A percentile compares a stretch with the other conserved stretches of the same genome.
Evolutionary conservation across 2,797 vertebrate species (phyloP).

Genomic region (Antrozous pallidus): DNA sequence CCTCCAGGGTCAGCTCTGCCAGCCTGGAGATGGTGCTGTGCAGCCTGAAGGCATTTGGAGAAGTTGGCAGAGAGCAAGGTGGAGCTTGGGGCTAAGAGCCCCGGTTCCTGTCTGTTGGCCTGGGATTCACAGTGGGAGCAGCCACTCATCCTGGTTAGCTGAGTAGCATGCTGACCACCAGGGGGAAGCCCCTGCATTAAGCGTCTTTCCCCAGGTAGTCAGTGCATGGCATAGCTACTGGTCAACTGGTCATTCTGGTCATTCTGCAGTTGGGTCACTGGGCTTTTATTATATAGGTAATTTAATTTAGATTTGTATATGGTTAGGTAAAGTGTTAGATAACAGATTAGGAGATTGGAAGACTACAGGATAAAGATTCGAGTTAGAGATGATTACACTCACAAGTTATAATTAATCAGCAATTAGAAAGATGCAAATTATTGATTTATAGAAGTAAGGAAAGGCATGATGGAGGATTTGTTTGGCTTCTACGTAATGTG

Average conservation of each 20-base stretch:
- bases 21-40: rapidly evolving
- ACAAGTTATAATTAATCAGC: not conserved
- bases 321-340: not conserved
- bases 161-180: too few species aligned
- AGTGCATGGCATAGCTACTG: too few species aligned
- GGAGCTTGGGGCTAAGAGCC: too few species aligned
- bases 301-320: not conserved
- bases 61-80: too few species aligned
- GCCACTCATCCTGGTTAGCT: too few species aligned
- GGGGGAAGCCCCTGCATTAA: too few species aligned
- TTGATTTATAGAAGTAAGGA: not conserved
- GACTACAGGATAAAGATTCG: not conserved
- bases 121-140: too few species aligned
- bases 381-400: not conserved
- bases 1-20: too few species aligned
- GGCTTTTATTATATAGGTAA: not conserved
- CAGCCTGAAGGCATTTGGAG: rapidly evolving
- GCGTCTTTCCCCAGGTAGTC: too few species aligned
- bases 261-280: too few species aligned
- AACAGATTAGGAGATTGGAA: not conserved
- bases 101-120: too few species aligned
- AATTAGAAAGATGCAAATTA: not conserved
- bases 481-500: not conserved
- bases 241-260: too few species aligned
- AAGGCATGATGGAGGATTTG: not conserved